Evolutionary conservation across 2,888 invertebrate species (phyloP), one percentile per base, ranked within the genome.

Genomic region (Drosophila ustulata): DNA sequence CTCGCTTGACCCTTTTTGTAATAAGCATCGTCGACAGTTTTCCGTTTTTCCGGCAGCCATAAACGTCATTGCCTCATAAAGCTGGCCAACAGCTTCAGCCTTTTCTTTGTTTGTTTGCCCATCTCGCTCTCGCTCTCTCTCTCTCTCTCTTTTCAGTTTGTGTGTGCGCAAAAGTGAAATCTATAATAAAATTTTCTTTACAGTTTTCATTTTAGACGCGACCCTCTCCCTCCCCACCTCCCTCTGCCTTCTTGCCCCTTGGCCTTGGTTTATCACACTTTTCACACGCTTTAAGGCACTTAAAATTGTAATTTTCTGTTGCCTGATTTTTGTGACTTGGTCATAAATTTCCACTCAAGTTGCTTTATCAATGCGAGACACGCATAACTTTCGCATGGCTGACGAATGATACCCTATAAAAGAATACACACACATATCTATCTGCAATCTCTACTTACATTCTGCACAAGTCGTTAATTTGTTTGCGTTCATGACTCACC

Each of bases 321-420:
- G 57, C 75, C 58, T 58, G 61, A 78, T 67, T 71, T 85, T 74
- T 58, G 80, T 62, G 72, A 71, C 73, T 62, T 61, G 28, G 80
- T 62, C 80, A 85, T 85, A 82, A 81, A 85, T 71, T 82, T 73
- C 61, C 80, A 64, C 64, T 75, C 66, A 82, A 84, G 78, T 75
- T 71, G 66, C 64, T 66, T 84, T 71, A 80, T 80, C 80, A 71
- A 74, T 68, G 61, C 61, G 43, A 56, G 65, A 57, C 59, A 61
- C 55, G 25, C 53, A 67, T 75, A 80, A 80, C 80, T 82, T 82
- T 68, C 72, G 66, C 72, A 62, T 52, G 32, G 66, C 4, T 45
- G 67, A 45, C 8, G 23, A 45, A 61, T 50, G 39, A 59, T 56
- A 66, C 32, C 55, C 66, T 71, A 59, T 59, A 61, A 61, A 67